Base-by-base conservation (phyloP, 1,140 invertebrate genomes). In the Sarcophaga bullata region DNA sequence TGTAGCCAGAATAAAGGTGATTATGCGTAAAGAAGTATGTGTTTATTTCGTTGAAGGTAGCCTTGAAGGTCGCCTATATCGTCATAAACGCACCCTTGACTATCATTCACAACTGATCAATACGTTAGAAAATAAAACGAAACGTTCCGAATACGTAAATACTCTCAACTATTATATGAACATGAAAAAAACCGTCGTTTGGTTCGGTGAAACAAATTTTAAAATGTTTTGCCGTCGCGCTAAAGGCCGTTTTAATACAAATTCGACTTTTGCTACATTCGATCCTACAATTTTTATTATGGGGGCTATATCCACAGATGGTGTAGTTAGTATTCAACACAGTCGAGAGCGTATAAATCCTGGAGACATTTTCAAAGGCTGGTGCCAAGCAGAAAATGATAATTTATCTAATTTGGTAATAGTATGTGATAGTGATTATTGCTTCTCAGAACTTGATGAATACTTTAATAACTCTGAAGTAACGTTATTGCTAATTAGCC, bases 401-500 rank as follows among this genome's bases (percentile, higher is more conserved):
- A 76, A 62, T 46, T 37, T 82, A 19, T 37, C 81, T n/a, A 58
- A 82, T 62, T 58, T 82, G 15, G 81, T 82, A n/a, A 52, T 82
- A 6, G 81, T 82, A 46, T 82, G 81, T 46, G 81, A 82, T 82
- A 82, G 52, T 82, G 73, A 50, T 76, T 52, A 50, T 47, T 82
- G 81, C 8, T 50, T 75, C 15, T 52, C 81, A 6, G 46, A 78
- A 47, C 50, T 82, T 11, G 81, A 82, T 62, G 54, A 76, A 48
- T 73, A 73, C 10, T 54, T 82, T 37, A 82, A 76, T 78, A 76
- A 62, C 13, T 76, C 50, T 37, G 52, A 78, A 9, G 81, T 73
- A 11, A 81, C 73, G 62, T n/a, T 80, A 15, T n/a, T 80, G 9
- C 25, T 58, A n/a, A 62, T 80, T 48, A 68, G 80, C 46, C 80